These are phyloP conservation scores for Timema cristinae DNA, from an alignment of 2,888 invertebrate species.

Conservation along the genomic window DNA sequence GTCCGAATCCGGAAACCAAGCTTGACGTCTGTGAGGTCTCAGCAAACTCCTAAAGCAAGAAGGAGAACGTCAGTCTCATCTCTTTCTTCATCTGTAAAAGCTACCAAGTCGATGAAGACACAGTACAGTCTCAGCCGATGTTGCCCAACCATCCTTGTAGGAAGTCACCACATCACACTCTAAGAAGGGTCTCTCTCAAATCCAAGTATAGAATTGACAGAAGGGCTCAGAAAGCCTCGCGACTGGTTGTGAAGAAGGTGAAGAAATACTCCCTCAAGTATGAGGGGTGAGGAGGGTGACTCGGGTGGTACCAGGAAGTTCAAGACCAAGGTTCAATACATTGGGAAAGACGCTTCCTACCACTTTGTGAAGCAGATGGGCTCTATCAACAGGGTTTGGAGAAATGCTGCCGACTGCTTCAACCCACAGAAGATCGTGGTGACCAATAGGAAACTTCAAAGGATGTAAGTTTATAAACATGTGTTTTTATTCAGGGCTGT, in stretches of 20 bases:
- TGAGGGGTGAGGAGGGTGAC: not conserved
- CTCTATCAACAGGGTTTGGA: conserved; percentile 4
- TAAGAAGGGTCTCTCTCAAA: not conserved
- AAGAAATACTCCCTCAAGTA: conserved; percentile 26
- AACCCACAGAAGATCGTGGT: conserved; percentile 18
- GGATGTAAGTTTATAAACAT: conserved; percentile 22
- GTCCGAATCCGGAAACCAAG: too few relatives aligned
- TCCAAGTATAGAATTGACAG: conserved; percentile 21
- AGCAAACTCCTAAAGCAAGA: too few relatives aligned
- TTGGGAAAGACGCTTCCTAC: not conserved
- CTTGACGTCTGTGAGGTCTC: too few relatives aligned
- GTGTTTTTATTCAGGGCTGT: not conserved
- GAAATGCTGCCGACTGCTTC: conserved; percentile 4
- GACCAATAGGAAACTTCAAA: conserved; percentile 17
- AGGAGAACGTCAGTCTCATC: too few relatives aligned
- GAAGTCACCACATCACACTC: not conserved
- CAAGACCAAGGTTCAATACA: not conserved
- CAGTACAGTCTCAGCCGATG: not conserved
- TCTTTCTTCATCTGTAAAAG: not conserved
- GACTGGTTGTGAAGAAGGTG: conserved; percentile 19
- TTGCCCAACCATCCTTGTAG: not conserved
- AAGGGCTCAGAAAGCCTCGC: conserved; percentile 13
- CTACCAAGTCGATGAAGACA: not conserved
- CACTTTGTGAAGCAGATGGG: not conserved
- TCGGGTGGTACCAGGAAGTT: not conserved